Base-by-base conservation (phyloP, 2,797 vertebrate genomes). In the Anguilla pacifica region DNA sequence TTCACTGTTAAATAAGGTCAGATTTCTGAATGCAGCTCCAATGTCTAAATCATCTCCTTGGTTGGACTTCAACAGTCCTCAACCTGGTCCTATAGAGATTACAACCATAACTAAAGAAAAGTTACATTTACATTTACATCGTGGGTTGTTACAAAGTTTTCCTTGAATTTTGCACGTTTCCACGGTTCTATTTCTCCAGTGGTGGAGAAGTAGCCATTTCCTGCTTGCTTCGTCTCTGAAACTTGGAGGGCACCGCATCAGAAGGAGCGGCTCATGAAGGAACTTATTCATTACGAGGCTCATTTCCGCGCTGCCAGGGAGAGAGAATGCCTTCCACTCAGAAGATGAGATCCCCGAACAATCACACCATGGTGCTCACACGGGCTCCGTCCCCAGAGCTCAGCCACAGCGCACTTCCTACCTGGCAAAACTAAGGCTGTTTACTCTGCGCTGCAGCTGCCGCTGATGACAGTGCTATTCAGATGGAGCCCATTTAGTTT, bases 251-350 rank as follows among this genome's bases (percentile, higher is more conserved):
- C 46, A 49, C 17, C 28, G 86, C 86, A 88, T 67, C 61, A 51
- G 53, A 61, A 19, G 19, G 35, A 39, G 35, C 77, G 70, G 88
- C 84, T 86, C 53, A 91, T 87, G 88, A 92, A 89, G 89, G 35
- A 43, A 57, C 88, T 88, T 81, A 77, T 57, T 92, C 84, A 90
- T 59, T 59, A 19, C 49, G 59, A 85, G 1, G 25, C 11, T 49
- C 83, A 35, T 89, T 87, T 86, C 59, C 59, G 84, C 72, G 77
- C 81, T 86, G 31, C 55, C 87, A 83, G 43, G 17, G 19, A 70
- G 43, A 87, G 49, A 81, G 57, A 46, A 90, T 81, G 15, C 25
- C 64, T 55, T 88, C 49, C 43, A 49, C 72, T 67, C 19, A 85
- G 90, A 89, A 86, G 57, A 91, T 2, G 49, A 88, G 6, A 67